Base-by-base conservation (phyloP, 1,140 invertebrate genomes). In the Tachypleus tridentatus region DNA sequence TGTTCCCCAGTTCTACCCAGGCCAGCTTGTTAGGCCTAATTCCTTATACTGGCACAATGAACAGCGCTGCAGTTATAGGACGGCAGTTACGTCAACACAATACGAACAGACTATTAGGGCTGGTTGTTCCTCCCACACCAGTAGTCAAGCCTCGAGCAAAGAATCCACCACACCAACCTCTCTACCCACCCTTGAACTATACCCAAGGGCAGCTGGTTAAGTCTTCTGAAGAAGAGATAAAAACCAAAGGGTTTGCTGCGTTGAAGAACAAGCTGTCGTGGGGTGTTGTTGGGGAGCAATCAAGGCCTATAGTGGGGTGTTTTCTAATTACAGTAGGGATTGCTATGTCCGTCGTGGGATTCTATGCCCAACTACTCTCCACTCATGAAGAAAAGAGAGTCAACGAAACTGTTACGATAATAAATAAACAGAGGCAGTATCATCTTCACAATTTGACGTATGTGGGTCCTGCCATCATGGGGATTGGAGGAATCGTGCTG, bases 391-490 rank as follows among this genome's bases (percentile, higher is more conserved):
- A 94, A 4, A 74, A 91, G 4, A 84, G 87, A 6, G 85, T 93
- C 4, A 89, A 93, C 74, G 87, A 87, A 51, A 88, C 87, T 64
- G 83, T 82, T 62, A 82, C 93, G 49, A 51, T 67, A 4, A 64
- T 48, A n/a, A 52, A 64, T 57, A 7, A 57, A 49, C 49, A 59
- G 9, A 48, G 61, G 3, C 67, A 70, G 11, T 66, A 65, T 50
- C 88, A 92, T 73, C 80, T 93, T 52, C 92, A 92, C 76, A 93
- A 94, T 74, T 79, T 94, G 1, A 91, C 89, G 2, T 93, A 93
- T 72, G 90, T 89, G 3, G 91, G 91, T 6, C 91, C 91, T 6
- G 91, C 93, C 66, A 87, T 94, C 49, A 93, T 94, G 91, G 91
- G 91, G 53, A 85, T 93, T 54, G 91, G 91, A 79, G 90, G 88